These are phyloP conservation scores for Percopsis omiscomaycus DNA, from an alignment of 2,797 vertebrate species.

Conservation along the genomic window DNA sequence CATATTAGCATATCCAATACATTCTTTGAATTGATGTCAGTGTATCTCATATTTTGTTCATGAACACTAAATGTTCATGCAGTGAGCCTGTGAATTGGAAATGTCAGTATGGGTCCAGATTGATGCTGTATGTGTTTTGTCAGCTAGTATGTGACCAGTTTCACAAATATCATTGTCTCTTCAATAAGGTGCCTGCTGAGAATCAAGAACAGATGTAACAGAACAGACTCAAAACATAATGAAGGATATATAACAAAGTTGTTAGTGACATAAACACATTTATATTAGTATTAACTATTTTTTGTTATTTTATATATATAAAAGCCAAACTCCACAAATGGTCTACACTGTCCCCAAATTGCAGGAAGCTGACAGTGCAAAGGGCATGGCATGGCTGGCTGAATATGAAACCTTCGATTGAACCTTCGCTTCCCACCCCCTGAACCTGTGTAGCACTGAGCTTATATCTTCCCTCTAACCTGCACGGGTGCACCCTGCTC, in stretches of 20 bases:
- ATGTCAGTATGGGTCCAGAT: constrained; percentile 49
- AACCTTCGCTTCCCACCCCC: constrained; percentile 5
- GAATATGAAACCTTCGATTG: constrained; percentile 6
- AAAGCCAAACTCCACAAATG: background rate
- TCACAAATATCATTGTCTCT: constrained; percentile 32
- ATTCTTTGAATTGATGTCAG: constrained; percentile 42
- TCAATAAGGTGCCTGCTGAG: constrained; percentile 14
- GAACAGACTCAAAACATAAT: too few relatives aligned
- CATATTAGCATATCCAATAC: constrained; percentile 48
- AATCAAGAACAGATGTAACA: constrained; percentile 35
- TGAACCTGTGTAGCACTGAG: constrained; percentile 26
- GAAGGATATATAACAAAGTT: too few relatives aligned
- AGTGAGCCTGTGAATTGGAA: constrained; percentile 35
- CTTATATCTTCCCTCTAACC: constrained; percentile 43
- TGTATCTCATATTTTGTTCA: constrained; percentile 43
- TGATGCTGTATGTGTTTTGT: constrained; percentile 60
- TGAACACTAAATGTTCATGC: constrained; percentile 27
- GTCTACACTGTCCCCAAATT: background rate
- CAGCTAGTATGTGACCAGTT: constrained; percentile 61
- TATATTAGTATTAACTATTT: too few relatives aligned
- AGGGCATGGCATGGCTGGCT: constrained; percentile 4
- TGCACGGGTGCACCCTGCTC: constrained; percentile 54
- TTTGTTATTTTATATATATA: too few relatives aligned
- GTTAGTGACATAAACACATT: too few relatives aligned
- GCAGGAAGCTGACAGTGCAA: background rate